Conservation (phyloP, 1,140 invertebrate species). For the Hesperophylax magnus region DNA sequence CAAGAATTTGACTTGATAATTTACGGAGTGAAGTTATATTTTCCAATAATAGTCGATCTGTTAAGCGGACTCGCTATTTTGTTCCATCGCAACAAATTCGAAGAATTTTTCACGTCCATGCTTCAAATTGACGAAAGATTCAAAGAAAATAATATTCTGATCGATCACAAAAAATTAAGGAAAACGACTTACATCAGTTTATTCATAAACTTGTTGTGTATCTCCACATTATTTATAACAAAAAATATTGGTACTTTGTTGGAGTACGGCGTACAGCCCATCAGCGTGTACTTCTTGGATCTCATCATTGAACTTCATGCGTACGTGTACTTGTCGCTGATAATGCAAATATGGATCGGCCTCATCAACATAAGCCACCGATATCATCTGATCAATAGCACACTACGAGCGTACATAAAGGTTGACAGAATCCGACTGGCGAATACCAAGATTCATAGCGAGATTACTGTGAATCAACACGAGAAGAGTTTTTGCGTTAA, state of each 20-base stretch:
- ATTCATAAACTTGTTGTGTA: not conserved
- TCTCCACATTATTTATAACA: not conserved
- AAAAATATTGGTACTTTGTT: not conserved
- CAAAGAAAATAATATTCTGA: not conserved
- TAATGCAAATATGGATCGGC: constrained; percentile 28
- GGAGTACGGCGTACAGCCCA: not conserved
- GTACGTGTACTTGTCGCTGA: not conserved
- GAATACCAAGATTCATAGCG: not conserved
- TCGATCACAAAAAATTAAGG: not conserved
- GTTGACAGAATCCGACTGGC: not conserved
- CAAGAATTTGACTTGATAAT: constrained; percentile 1
- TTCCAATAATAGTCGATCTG: constrained; percentile 15
- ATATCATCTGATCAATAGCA: constrained; percentile 32
- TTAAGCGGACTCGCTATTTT: constrained; percentile 10
- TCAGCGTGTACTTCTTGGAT: not conserved
- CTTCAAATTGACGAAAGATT: constrained; percentile 1
- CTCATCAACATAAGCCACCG: constrained; percentile 25
- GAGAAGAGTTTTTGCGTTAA: constrained; percentile 25
- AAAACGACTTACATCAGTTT: not conserved
- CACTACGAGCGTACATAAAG: not conserved
- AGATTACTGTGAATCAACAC: constrained; percentile 12
- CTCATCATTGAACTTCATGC: constrained; percentile 1
- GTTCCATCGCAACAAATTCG: not conserved
- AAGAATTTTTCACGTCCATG: constrained; percentile 17
- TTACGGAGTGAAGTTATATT: constrained; percentile 8